Evolutionary conservation across 1,140 invertebrate genomes (phyloP).

Genomic region (Probaryconus sp.): DNA sequence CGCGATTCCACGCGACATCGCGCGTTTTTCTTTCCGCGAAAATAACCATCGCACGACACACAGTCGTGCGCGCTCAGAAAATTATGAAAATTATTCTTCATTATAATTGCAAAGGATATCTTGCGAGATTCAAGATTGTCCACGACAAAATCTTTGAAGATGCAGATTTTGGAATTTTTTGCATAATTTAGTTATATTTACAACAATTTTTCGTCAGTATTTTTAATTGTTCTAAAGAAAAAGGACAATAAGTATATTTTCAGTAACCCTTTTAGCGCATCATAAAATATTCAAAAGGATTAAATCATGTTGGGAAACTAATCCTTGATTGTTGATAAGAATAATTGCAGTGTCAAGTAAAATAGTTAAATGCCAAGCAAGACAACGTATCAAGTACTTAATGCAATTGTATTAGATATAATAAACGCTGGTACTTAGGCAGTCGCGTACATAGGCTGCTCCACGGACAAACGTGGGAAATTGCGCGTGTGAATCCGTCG

Average conservation of each 20-base stretch:
- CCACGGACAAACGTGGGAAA: conserved; percentile 70
- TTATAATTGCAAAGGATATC: conserved; percentile 18
- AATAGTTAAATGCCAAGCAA: conserved; percentile 39
- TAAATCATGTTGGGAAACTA: background rate
- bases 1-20: conserved; percentile 64
- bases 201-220: too few relatives aligned
- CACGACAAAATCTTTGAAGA: conserved; percentile 1
- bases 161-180: conserved; percentile 6
- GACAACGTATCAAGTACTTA: conserved; percentile 46
- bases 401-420: conserved; percentile 54
- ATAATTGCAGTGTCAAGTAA: conserved; percentile 39
- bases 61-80: conserved; percentile 20
- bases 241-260: too few relatives aligned
- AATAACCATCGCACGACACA: conserved; percentile 46
- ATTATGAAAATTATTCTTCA: conserved; percentile 44
- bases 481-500: conserved; percentile 68
- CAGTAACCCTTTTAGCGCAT: too few relatives aligned
- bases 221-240: too few relatives aligned
- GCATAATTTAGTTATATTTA: too few relatives aligned
- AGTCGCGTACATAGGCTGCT: conserved; percentile 31
- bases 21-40: conserved; percentile 51
- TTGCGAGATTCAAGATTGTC: conserved; percentile 12
- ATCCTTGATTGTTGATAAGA: conserved; percentile 11
- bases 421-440: conserved; percentile 54
- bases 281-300: too few relatives aligned